A percentile compares a stretch with the other conserved stretches of the same genome.
Conservation (phyloP, 1,140 invertebrate species). For the Saxidomus purpurata region DNA sequence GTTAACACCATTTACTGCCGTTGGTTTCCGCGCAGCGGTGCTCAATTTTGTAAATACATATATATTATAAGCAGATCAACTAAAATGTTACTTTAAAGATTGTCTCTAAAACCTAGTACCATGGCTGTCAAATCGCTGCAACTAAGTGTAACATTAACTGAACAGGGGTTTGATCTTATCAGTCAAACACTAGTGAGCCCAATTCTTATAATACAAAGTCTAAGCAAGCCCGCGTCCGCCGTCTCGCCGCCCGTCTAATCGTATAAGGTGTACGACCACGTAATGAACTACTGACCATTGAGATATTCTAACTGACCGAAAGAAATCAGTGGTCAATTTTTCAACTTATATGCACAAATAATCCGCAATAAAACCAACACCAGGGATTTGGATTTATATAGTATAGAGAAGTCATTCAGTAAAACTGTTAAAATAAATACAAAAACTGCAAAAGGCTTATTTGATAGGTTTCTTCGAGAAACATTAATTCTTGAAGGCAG, state of each 20-base stretch:
- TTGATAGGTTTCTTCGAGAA: too few relatives aligned
- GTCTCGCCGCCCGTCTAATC: conserved; percentile 39
- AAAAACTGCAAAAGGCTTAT: too few relatives aligned
- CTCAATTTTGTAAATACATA: too few relatives aligned
- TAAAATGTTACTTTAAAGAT: too few relatives aligned
- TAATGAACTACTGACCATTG: conserved; percentile 13
- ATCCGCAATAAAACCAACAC: conserved; percentile 37
- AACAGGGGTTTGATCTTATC: background rate
- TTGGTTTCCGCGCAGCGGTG: too few relatives aligned
- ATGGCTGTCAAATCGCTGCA: background rate
- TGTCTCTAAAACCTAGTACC: too few relatives aligned
- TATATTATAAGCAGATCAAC: too few relatives aligned
- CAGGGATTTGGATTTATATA: too few relatives aligned
- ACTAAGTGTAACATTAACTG: background rate
- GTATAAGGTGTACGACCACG: background rate
- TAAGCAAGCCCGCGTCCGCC: conserved; percentile 27
- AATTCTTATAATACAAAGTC: background rate
- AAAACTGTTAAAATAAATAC: too few relatives aligned
- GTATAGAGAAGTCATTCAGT: too few relatives aligned
- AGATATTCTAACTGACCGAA: background rate
- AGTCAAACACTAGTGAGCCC: background rate
- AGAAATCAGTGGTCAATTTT: conserved; percentile 54
- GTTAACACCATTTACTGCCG: too few relatives aligned
- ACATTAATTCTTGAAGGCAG: too few relatives aligned
- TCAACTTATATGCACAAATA: conserved; percentile 4